These are phyloP conservation scores for Brachionus koreanus DNA, from an alignment of 1,140 invertebrate species.

Conservation along the genomic window DNA sequence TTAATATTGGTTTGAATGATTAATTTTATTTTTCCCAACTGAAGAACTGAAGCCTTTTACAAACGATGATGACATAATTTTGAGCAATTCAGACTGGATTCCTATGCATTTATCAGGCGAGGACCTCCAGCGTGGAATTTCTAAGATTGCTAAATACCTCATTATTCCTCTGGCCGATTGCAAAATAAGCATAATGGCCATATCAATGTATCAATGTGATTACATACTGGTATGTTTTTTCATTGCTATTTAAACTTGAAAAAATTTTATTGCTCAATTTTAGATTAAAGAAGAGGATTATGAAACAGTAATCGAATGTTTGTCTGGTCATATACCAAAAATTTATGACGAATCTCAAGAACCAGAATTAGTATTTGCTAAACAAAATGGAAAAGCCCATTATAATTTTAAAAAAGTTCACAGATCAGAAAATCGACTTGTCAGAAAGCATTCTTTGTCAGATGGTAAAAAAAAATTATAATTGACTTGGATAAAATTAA, in stretches of 20 bases:
- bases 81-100: conserved; percentile 38
- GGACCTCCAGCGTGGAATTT: conserved; percentile 35
- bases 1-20: background rate
- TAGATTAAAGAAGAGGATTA: conserved; percentile 41
- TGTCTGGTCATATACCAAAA: conserved; percentile 36
- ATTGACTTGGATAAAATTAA: no score
- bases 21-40: background rate
- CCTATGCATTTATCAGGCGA: conserved; percentile 39
- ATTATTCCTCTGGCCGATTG: conserved; percentile 34
- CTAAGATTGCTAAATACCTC: conserved; percentile 39
- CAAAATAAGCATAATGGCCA: conserved; percentile 39
- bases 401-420: conserved; percentile 23
- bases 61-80: background rate
- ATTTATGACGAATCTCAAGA: conserved; percentile 35
- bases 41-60: background rate
- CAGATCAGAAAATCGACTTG: background rate
- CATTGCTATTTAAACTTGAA: background rate
- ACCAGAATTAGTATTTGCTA: conserved; percentile 17
- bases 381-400: conserved; percentile 21
- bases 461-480: conserved; percentile 15
- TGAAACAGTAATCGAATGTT: conserved; percentile 26
- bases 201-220: conserved; percentile 44
- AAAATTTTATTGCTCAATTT: background rate
- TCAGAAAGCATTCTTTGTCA: background rate
- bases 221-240: conserved; percentile 18